These are phyloP conservation scores for Campylorhamphus procurvoides DNA, from an alignment of 2,113 vertebrate species.

Conservation along the genomic window DNA sequence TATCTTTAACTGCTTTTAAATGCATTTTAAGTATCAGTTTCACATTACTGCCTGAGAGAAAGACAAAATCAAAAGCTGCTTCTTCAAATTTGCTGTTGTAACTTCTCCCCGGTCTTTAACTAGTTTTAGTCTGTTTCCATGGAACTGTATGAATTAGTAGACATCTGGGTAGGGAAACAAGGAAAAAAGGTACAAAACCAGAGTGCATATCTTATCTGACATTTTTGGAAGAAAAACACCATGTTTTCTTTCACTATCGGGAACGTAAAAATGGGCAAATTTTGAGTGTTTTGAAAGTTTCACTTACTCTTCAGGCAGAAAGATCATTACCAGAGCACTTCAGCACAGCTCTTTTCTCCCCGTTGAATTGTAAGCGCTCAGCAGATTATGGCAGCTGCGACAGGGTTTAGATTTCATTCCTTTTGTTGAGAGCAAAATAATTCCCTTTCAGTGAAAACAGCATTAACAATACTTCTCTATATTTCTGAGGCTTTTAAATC, in stretches of 20 bases:
- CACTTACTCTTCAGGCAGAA: conserved; percentile 27
- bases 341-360: conserved; percentile 17
- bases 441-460: background rate
- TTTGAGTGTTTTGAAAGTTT: conserved; percentile 57
- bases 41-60: background rate
- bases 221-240: conserved; percentile 15
- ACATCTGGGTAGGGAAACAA: background rate
- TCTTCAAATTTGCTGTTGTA: background rate
- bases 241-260: background rate
- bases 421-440: conserved; percentile 46
- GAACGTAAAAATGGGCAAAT: background rate
- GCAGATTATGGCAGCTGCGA: conserved; percentile 17
- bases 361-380: background rate
- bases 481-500: background rate
- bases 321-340: conserved; percentile 29
- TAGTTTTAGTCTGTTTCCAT: conserved; percentile 45
- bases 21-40: background rate
- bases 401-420: conserved; percentile 26
- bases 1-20: background rate
- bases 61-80: background rate
- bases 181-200: background rate
- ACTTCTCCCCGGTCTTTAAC: background rate
- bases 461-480: background rate
- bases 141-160: background rate
- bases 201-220: background rate